A percentile compares a stretch with the other conserved stretches of the same genome.
These are phyloP conservation scores for Spheniscus mendiculus DNA, from an alignment of 2,113 vertebrate species.

Conservation along the genomic window DNA sequence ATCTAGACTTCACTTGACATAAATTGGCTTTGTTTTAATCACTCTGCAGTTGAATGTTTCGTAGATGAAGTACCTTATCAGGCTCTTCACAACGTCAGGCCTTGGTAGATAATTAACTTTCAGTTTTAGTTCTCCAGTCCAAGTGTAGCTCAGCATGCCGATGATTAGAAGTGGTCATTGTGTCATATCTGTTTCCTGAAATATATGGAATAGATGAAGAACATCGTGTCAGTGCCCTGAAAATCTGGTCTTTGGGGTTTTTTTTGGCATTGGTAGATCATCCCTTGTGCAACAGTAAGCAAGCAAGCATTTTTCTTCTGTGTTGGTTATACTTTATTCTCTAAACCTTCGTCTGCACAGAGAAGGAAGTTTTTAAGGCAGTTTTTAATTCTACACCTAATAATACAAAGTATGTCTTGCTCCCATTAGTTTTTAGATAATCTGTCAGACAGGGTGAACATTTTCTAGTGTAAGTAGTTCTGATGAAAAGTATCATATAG, in stretches of 20 bases:
- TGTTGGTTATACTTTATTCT: not conserved
- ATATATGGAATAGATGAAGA: not conserved
- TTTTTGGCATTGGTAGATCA: not conserved
- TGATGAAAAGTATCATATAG: not conserved
- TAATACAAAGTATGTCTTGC: not conserved
- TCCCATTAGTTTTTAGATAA: not conserved
- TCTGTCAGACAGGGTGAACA: not conserved
- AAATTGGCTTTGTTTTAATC: slow-evolving; percentile 27
- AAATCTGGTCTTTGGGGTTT: not conserved
- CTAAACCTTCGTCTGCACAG: not conserved
- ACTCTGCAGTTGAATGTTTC: not conserved
- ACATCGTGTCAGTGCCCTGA: not conserved
- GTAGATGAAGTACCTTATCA: not conserved
- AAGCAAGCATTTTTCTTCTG: not conserved
- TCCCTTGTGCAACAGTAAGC: not conserved
- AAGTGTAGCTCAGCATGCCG: not conserved
- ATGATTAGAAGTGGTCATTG: not conserved
- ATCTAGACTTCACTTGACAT: not conserved
- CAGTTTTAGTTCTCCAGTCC: not conserved
- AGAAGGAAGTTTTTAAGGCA: not conserved
- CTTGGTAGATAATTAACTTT: not conserved
- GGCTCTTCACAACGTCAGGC: not conserved
- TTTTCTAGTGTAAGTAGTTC: not conserved
- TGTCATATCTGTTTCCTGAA: not conserved
- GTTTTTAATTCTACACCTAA: not conserved